Evolutionary conservation across 2,797 vertebrate genomes (phyloP).

Genomic region (Poeciliopsis paucimaculata): DNA sequence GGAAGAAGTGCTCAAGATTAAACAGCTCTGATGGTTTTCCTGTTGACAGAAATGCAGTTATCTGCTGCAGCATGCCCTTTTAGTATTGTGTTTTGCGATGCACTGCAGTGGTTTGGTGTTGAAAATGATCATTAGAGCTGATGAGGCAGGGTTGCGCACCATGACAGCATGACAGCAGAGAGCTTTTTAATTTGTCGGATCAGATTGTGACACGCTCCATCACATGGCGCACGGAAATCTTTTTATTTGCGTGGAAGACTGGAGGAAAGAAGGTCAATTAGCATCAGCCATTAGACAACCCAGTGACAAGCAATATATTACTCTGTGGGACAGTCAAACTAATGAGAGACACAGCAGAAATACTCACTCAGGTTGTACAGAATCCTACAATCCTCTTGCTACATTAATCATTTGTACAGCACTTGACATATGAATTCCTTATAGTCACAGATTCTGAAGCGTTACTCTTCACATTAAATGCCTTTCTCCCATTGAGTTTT

Average conservation of each 20-base stretch:
- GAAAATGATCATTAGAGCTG: constrained; percentile 84
- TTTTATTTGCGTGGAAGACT: constrained; percentile 83
- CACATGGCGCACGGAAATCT: constrained; percentile 79
- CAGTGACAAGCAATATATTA: constrained; percentile 83
- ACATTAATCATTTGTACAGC: constrained; percentile 69
- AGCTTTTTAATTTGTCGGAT: constrained; percentile 88
- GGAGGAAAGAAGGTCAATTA: constrained; percentile 85
- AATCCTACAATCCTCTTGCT: constrained; percentile 59
- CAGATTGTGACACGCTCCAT: constrained; percentile 84
- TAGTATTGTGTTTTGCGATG: constrained; percentile 72
- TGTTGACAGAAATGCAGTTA: constrained; percentile 53
- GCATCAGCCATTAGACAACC: constrained; percentile 84
- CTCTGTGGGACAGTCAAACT: constrained; percentile 79
- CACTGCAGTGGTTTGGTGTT: constrained; percentile 56
- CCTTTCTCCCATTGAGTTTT: constrained; percentile 35
- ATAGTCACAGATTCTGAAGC: constrained; percentile 36
- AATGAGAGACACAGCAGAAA: constrained; percentile 79
- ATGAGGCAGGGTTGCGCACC: constrained; percentile 73
- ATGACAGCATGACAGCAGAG: constrained; percentile 85
- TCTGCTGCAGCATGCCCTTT: constrained; percentile 52
- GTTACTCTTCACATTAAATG: constrained; percentile 25
- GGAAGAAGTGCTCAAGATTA: constrained; percentile 40
- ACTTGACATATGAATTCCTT: constrained; percentile 63
- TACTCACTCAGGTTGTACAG: constrained; percentile 74
- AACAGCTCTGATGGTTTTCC: constrained; percentile 37